Evolutionary conservation across 2,888 invertebrate genomes (phyloP).

Genomic region (Dichetophora obliterata): DNA sequence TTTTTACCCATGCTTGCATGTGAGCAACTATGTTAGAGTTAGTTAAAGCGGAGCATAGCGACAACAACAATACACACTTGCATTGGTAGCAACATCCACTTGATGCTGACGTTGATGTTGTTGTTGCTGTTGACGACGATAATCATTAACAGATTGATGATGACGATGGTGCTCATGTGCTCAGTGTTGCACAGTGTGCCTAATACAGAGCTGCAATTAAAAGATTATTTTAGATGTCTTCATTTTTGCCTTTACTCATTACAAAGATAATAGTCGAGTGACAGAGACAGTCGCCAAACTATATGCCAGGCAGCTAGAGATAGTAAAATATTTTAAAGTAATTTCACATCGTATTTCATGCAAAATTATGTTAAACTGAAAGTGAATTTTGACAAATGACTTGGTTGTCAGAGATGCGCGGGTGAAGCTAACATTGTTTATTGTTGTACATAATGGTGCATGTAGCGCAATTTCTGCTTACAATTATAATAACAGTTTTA

Average conservation of each 20-base stretch:
- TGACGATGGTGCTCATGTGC: background rate
- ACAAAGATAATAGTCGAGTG: background rate
- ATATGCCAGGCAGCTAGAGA: background rate
- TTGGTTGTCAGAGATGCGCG: background rate
- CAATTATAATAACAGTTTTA: too few relatives aligned
- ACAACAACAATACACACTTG: background rate
- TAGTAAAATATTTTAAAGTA: background rate
- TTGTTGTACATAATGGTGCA: too few relatives aligned
- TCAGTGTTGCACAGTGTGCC: background rate
- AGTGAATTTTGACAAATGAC: constrained; percentile 19
- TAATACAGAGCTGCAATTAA: background rate
- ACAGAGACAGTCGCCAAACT: background rate
- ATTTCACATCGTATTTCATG: background rate
- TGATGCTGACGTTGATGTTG: too few relatives aligned
- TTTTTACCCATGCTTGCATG: background rate
- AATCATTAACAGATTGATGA: background rate
- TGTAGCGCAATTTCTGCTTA: too few relatives aligned
- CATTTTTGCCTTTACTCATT: background rate
- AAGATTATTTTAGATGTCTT: background rate
- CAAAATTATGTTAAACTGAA: background rate
- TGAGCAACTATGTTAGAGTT: background rate
- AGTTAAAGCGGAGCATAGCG: background rate
- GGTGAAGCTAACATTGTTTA: background rate
- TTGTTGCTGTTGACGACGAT: background rate
- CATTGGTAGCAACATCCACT: background rate